A percentile compares a stretch with the other conserved stretches of the same genome.
Conservation (phyloP, 2,888 invertebrate genomes). For the Aporophyla nigra region DNA sequence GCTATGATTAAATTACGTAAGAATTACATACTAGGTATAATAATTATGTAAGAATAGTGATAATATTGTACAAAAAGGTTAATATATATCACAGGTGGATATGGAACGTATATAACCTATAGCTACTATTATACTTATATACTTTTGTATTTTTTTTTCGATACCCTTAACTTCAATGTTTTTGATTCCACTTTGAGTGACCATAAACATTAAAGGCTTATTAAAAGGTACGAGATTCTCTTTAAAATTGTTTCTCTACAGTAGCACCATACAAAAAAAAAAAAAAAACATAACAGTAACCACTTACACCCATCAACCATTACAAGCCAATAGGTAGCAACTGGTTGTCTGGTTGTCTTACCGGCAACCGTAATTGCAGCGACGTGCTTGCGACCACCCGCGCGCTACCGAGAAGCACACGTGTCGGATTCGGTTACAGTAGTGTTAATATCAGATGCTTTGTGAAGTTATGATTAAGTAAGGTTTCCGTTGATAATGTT, state of each 20-base stretch:
- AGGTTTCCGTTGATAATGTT: constrained; percentile 2
- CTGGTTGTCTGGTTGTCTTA: constrained; percentile 43
- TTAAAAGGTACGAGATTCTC: not conserved
- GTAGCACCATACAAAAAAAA: not conserved
- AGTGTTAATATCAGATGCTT: constrained; percentile 43
- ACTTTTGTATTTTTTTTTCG: not conserved
- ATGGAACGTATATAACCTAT: not conserved
- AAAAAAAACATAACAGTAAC: constrained; percentile 20
- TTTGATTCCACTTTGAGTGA: not conserved
- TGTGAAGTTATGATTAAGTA: constrained; percentile 44
- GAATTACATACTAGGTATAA: not conserved
- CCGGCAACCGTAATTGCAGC: constrained; percentile 34
- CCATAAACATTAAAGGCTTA: no score
- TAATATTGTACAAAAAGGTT: not conserved
- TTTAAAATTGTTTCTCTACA: not conserved
- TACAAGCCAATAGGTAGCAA: constrained; percentile 50
- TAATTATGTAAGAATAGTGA: no score
- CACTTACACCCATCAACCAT: constrained; percentile 28
- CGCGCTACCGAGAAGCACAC: constrained; percentile 60
- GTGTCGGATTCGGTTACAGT: constrained; percentile 54
- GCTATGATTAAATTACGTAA: constrained; percentile 1
- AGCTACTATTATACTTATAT: no score
- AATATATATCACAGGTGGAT: not conserved
- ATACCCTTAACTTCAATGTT: not conserved
- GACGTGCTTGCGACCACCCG: constrained; percentile 64